A percentile compares a stretch with the other conserved stretches of the same genome.
Conservation (phyloP, 2,113 vertebrate genomes). For the Telmatochromis sp. region DNA sequence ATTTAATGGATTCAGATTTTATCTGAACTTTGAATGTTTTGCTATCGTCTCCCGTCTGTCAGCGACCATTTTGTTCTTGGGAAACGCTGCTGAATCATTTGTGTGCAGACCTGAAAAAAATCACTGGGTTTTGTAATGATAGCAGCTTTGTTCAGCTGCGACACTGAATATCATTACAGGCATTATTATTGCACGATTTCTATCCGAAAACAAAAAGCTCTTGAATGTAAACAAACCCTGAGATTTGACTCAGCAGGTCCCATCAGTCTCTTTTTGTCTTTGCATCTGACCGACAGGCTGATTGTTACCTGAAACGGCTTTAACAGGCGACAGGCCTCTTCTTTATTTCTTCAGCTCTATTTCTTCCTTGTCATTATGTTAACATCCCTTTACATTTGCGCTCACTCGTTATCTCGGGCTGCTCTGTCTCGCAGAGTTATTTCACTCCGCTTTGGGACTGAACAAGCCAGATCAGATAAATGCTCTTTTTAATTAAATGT, state of each 20-base stretch:
- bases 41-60: neutral
- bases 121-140: neutral
- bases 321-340: neutral
- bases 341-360: neutral
- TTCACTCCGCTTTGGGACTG: neutral
- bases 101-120: neutral
- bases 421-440: neutral
- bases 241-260: neutral
- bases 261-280: neutral
- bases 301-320: conserved; percentile 20
- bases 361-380: neutral
- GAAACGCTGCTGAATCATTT: neutral
- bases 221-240: neutral
- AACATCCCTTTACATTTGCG: conserved; percentile 4
- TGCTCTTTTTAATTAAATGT: conserved; percentile 22
- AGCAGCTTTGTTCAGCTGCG: neutral
- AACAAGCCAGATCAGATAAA: conserved; percentile 31
- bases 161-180: neutral
- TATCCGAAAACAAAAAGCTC: neutral
- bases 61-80: too few species aligned
- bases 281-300: conserved; percentile 9
- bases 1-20: neutral
- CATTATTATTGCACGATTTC: neutral
- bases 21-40: neutral
- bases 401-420: neutral